Base-by-base conservation (phyloP, 1,140 invertebrate species). In the Nephotettix cincticeps region DNA sequence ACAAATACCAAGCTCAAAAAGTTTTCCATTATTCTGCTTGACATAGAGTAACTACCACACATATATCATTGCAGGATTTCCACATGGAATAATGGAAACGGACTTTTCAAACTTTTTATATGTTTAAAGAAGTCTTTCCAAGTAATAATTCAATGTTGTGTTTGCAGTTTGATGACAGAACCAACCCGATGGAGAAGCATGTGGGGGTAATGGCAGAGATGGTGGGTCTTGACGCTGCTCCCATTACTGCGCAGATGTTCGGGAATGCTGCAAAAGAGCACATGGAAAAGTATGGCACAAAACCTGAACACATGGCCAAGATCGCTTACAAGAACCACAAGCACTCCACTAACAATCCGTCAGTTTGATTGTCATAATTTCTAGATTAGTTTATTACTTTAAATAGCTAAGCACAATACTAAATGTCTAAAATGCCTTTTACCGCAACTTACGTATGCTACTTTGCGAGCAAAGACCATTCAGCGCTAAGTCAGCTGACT, bases 251-350 rank as follows among this genome's bases (percentile, higher is more conserved):
- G 4, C 97, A 99, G 81, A 86, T 99, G 81, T 99, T 99, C 85
- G 97, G 95, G 13, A 97, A 98, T 83, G 97, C 97, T 73, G 98
- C 93, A 9, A 83, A 91, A 61, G 97, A 99, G 77, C 96, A 99
- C 78, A 99, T 99, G 95, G 88, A 95, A 77, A 97, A 96, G 81
- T 98, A 98, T 83, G 96, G 96, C 27, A 97, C 96, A 0, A 97
- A 89, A 74, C 87, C 90, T 23, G 88, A 95, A 65, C 96, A 99
- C 80, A 92, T 99, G 81, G 97, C 96, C 0, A 99, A 99, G 85
- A 97, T 99, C 78, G 97, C 97, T 0, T 92, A 91, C 73, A 99
- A 99, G 80, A 99, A 99, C 83, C 97, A 99, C 81, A 90, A 95
- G 75, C 97, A 99, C 85, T 99, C 97, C 0, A 86, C 88, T 0